These are phyloP conservation scores for Thamnaconus septentrionalis DNA, from an alignment of 2,113 vertebrate species.

Conservation along the genomic window DNA sequence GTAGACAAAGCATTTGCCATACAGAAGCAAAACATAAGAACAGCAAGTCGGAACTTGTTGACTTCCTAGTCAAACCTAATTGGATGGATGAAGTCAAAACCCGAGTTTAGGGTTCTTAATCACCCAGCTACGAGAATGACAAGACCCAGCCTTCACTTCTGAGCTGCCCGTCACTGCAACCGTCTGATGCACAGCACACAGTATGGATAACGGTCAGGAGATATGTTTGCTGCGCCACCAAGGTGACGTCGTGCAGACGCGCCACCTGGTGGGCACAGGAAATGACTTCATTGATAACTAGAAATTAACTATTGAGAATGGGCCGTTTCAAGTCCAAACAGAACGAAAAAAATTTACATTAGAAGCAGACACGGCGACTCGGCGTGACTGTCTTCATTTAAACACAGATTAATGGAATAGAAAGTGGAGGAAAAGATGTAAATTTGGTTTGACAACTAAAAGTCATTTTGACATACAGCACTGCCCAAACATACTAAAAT, in stretches of 20 bases:
- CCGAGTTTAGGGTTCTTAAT: conserved; percentile 3
- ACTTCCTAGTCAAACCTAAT: conserved; percentile 16
- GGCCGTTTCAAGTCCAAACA: neutral
- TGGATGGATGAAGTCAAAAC: conserved; percentile 11
- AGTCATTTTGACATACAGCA: neutral
- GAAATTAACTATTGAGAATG: no score
- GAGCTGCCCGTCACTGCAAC: neutral
- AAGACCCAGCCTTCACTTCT: conserved; percentile 1
- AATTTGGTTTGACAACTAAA: neutral
- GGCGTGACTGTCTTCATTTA: neutral
- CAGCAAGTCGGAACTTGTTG: conserved; percentile 32
- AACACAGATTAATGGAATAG: neutral
- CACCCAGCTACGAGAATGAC: neutral
- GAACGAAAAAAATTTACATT: neutral
- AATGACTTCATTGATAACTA: neutral
- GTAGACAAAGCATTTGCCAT: conserved; percentile 42
- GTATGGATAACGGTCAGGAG: conserved; percentile 10
- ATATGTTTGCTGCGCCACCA: conserved; percentile 16
- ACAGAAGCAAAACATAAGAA: conserved; percentile 51
- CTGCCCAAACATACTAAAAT: neutral
- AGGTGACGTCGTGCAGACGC: conserved; percentile 15
- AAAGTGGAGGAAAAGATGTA: neutral
- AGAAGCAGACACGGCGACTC: no score
- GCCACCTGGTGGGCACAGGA: neutral
- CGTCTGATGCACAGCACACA: conserved; percentile 7